Percentiles rank a stretch among this genome's conserved stretches.
Conservation (phyloP, 2,888 invertebrate species). For the Mellilla xanthometata region DNA sequence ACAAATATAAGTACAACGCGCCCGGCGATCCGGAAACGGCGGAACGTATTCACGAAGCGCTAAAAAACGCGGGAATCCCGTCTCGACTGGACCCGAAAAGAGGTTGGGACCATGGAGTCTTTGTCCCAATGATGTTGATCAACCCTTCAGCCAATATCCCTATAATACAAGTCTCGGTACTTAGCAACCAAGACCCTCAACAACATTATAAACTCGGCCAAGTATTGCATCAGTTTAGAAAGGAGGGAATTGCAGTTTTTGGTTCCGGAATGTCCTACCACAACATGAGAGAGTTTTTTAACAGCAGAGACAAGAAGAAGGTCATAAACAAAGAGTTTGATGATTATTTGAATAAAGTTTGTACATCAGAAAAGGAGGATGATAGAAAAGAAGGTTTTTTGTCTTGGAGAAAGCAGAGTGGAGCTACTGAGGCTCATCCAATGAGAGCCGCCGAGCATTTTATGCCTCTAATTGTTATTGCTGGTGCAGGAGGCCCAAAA, state of each 20-base stretch:
- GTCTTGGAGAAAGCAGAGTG: conserved; percentile 58
- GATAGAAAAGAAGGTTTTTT: conserved; percentile 50
- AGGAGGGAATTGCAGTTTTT: conserved; percentile 66
- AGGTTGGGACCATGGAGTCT: conserved; percentile 79
- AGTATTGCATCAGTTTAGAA: conserved; percentile 58
- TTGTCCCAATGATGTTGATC: conserved; percentile 75
- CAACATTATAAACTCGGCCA: conserved; percentile 66
- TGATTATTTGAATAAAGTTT: conserved; percentile 59
- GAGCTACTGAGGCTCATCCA: conserved; percentile 67
- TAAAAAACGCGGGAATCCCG: conserved; percentile 59
- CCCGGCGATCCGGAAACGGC: conserved; percentile 67
- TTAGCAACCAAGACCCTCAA: conserved; percentile 60
- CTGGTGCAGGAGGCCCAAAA: conserved; percentile 64
- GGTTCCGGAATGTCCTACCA: conserved; percentile 78
- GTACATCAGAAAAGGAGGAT: conserved; percentile 54
- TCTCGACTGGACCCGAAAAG: conserved; percentile 63
- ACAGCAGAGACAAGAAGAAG: conserved; percentile 34
- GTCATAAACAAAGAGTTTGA: conserved; percentile 71
- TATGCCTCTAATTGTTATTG: conserved; percentile 69
- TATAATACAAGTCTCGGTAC: conserved; percentile 68
- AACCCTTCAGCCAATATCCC: conserved; percentile 69
- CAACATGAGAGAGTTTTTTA: conserved; percentile 69
- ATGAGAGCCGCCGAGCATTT: conserved; percentile 68
- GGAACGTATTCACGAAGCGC: conserved; percentile 49
- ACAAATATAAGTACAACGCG: conserved; percentile 69